Percentiles rank a stretch among this genome's conserved stretches.
Conservation (phyloP, 2,797 vertebrate species). For the Oreortyx pictus region DNA sequence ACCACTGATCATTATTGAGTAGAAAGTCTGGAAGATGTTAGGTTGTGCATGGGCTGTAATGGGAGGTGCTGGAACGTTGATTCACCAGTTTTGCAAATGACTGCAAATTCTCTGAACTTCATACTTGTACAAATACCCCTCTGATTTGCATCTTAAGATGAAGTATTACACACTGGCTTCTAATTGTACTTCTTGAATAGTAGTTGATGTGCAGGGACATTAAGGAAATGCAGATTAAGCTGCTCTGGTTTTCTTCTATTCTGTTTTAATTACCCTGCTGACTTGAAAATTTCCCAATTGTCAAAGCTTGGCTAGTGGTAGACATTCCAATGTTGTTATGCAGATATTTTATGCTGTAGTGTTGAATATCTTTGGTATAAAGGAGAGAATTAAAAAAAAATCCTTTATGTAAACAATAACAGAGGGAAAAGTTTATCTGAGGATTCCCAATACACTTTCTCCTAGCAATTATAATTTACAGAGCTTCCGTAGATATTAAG, state of each 20-base stretch:
- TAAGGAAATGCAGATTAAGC: constrained; percentile 14
- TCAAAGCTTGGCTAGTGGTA: constrained; percentile 3
- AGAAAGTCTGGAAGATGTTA: background rate
- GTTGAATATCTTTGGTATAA: background rate
- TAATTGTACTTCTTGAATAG: background rate
- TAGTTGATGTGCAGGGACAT: background rate
- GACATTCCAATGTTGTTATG: background rate
- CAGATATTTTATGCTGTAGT: background rate
- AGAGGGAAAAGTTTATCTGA: background rate
- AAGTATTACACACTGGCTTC: background rate
- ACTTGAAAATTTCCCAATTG: constrained; percentile 21
- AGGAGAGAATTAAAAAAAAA: background rate
- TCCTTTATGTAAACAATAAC: background rate
- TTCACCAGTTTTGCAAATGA: background rate
- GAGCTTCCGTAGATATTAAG: background rate
- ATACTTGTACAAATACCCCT: background rate
- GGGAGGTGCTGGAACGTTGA: background rate
- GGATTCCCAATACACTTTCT: background rate
- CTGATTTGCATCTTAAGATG: constrained; percentile 27
- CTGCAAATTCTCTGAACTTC: background rate
- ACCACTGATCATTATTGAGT: background rate
- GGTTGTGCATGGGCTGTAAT: background rate
- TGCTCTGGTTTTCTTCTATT: background rate
- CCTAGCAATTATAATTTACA: background rate
- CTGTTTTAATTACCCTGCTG: constrained; percentile 32